phyloP scores from a whole-genome alignment of 1,140 invertebrate species.

The Bombyx mandarina region DNA sequence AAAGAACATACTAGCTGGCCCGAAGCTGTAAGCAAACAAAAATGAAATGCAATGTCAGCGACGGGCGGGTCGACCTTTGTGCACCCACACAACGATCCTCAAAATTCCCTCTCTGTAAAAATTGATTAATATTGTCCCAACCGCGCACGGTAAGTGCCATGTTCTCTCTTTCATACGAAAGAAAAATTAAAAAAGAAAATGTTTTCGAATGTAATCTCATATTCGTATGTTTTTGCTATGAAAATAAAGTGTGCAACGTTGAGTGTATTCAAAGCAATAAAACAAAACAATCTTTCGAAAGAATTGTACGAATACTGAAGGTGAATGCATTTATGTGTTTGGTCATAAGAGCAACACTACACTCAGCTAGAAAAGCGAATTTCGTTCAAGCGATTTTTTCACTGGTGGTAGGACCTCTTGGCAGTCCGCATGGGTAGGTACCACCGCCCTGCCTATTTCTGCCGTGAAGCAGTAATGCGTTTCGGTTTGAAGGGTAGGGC shows the following conservation, averaged over 20 bases:
- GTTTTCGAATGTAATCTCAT: slow-evolving; percentile 28
- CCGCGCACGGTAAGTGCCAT: slow-evolving; percentile 31
- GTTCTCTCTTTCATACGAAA: slow-evolving; percentile 23
- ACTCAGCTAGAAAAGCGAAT: too few relatives aligned
- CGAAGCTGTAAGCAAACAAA: slow-evolving; percentile 42
- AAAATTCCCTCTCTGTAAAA: slow-evolving; percentile 48
- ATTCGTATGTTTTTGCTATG: slow-evolving; percentile 25
- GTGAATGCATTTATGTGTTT: slow-evolving; percentile 23
- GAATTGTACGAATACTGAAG: slow-evolving; percentile 33
- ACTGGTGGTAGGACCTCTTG: too few relatives aligned
- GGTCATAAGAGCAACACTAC: too few relatives aligned
- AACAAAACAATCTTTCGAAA: slow-evolving; percentile 24
- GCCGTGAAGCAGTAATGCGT: too few relatives aligned
- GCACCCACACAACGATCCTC: slow-evolving; percentile 25
- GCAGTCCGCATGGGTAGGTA: too few relatives aligned
- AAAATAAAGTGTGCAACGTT: slow-evolving; percentile 22
- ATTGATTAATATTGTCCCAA: slow-evolving; percentile 54
- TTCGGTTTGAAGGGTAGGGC: too few relatives aligned
- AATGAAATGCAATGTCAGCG: slow-evolving; percentile 54
- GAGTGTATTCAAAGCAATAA: slow-evolving; percentile 31
- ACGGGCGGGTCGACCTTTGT: slow-evolving; percentile 40
- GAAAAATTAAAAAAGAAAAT: slow-evolving; percentile 31
- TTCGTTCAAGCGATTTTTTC: too few relatives aligned
- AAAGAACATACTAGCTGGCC: slow-evolving; percentile 34
- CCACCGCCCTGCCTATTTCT: too few relatives aligned